Conservation (phyloP, 2,113 vertebrate genomes). For the Bufo bufo region DNA sequence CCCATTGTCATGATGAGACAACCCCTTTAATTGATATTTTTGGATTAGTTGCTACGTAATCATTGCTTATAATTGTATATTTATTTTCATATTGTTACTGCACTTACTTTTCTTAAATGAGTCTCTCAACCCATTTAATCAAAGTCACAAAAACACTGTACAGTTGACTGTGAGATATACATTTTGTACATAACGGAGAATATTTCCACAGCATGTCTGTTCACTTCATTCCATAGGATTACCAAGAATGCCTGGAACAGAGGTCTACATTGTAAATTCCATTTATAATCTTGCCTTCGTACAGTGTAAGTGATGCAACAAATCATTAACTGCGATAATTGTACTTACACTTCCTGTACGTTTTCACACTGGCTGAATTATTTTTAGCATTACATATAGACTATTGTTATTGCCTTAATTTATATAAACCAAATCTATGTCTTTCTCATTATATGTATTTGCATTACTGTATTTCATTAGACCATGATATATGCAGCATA, state of each 20-base stretch:
- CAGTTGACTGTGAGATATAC: conserved; percentile 15
- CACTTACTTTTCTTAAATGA: background rate
- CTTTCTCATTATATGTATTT: background rate
- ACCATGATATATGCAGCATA: no score
- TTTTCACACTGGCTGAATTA: conserved; percentile 32
- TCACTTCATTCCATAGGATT: background rate
- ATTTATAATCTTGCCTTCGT: conserved; percentile 55
- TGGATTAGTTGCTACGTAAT: background rate
- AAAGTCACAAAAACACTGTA: background rate
- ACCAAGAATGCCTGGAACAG: conserved; percentile 3
- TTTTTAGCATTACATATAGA: background rate
- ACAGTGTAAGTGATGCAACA: conserved; percentile 41
- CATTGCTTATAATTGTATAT: background rate
- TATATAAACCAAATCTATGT: background rate
- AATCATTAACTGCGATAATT: conserved; percentile 64
- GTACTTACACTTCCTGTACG: conserved; percentile 61
- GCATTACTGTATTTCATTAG: no score
- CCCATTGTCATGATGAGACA: no score
- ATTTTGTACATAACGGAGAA: background rate
- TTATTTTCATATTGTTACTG: background rate
- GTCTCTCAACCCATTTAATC: background rate
- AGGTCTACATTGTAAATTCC: conserved; percentile 43
- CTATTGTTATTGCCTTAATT: background rate
- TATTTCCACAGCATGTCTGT: background rate
- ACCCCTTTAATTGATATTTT: background rate